A percentile compares a stretch with the other conserved stretches of the same genome.
phyloP scores from a whole-genome alignment of 1,140 invertebrate genomes.

The Camponotus floridanus region DNA sequence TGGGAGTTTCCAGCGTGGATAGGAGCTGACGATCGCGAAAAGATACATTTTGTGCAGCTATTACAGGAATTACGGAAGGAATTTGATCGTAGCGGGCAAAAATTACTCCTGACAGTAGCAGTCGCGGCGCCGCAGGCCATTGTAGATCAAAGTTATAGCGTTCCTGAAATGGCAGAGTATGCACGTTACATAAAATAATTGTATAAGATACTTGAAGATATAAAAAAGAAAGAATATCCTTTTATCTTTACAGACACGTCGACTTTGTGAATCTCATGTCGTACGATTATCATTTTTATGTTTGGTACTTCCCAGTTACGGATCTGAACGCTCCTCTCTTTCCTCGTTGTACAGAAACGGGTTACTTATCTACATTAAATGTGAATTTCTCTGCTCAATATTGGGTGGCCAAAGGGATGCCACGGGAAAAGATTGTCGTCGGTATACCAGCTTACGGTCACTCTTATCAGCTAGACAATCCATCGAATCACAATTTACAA shows the following conservation, averaged over 20 bases:
- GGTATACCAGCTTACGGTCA: slow-evolving; percentile 97
- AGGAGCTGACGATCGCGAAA: slow-evolving; percentile 85
- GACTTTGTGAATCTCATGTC: slow-evolving; percentile 96
- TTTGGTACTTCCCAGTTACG: slow-evolving; percentile 92
- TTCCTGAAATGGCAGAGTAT: slow-evolving; percentile 91
- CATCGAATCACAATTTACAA: slow-evolving; percentile 88
- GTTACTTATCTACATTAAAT: slow-evolving; percentile 91
- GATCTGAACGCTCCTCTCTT: slow-evolving; percentile 94
- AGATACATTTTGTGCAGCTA: slow-evolving; percentile 91
- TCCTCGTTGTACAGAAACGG: slow-evolving; percentile 87
- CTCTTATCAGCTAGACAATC: slow-evolving; percentile 91
- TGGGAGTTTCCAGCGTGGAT: slow-evolving; percentile 93
- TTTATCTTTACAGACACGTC: slow-evolving; percentile 87
- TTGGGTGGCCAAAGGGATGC: slow-evolving; percentile 93
- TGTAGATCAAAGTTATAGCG: slow-evolving; percentile 91
- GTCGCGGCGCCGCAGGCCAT: slow-evolving; percentile 92
- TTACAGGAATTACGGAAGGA: slow-evolving; percentile 90
- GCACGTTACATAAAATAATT: not conserved
- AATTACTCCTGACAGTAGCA: slow-evolving; percentile 90
- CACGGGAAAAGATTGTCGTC: slow-evolving; percentile 93
- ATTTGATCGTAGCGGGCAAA: slow-evolving; percentile 87
- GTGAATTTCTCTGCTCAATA: slow-evolving; percentile 94
- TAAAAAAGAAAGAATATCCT: not conserved
- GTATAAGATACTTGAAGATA: not conserved
- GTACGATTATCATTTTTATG: slow-evolving; percentile 95